These are phyloP conservation scores for Orthosia gracilis DNA, from an alignment of 2,888 invertebrate species.

Conservation along the genomic window DNA sequence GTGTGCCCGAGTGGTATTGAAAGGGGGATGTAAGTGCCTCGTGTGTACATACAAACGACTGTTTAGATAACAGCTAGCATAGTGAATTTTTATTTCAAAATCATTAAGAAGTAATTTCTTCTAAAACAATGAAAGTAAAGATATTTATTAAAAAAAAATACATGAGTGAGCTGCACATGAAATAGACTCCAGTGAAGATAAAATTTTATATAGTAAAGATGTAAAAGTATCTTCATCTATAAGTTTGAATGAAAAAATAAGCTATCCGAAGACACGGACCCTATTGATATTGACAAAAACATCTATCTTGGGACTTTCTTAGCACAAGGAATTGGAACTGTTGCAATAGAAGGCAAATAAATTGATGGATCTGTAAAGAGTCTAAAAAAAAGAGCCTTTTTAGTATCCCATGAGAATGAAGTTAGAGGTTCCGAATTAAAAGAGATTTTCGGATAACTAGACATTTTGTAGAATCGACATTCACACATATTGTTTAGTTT, in stretches of 20 bases:
- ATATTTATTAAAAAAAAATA: too few relatives aligned
- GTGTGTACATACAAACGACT: neutral
- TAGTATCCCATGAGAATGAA: neutral
- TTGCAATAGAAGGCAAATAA: constrained; percentile 9
- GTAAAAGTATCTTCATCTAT: constrained; percentile 7
- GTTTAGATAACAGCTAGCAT: neutral
- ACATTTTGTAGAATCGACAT: neutral
- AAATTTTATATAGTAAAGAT: neutral
- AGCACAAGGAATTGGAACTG: constrained; percentile 40
- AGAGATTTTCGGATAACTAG: neutral
- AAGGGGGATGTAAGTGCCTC: neutral
- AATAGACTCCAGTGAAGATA: neutral
- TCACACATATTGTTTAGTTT: neutral
- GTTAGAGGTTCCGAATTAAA: neutral
- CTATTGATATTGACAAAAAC: constrained; percentile 30
- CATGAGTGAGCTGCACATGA: neutral
- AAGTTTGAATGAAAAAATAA: constrained; percentile 4
- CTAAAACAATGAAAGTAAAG: too few relatives aligned
- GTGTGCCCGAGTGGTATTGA: constrained; percentile 3
- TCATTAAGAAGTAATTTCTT: neutral
- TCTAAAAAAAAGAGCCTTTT: neutral
- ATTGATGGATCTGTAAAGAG: constrained; percentile 34
- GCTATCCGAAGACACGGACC: constrained; percentile 1
- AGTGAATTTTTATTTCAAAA: neutral
- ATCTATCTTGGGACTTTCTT: constrained; percentile 21